Evolutionary conservation across 2,888 invertebrate species (phyloP).

Genomic region (Campopleginae sp.): DNA sequence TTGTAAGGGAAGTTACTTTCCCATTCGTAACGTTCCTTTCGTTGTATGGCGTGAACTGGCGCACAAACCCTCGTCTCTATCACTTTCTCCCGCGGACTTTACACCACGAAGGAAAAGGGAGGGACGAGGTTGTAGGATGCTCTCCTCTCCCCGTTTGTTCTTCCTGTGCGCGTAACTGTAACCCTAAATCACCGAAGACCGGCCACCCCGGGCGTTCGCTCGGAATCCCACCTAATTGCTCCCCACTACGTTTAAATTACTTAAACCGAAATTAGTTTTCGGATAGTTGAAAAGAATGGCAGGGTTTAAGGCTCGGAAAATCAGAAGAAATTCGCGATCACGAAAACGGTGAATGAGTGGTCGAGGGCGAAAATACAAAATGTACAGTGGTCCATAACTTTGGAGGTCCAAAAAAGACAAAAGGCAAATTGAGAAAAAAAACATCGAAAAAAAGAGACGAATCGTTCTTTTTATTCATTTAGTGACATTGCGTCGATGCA

Average conservation of each 20-base stretch:
- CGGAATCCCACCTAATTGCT: constrained; percentile 81
- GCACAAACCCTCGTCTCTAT: constrained; percentile 58
- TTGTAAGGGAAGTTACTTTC: constrained; percentile 81
- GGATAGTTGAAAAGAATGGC: constrained; percentile 81
- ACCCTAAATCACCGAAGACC: constrained; percentile 79
- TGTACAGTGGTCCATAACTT: not conserved
- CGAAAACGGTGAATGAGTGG: not conserved
- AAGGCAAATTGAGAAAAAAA: too few relatives aligned
- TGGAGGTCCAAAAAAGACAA: too few relatives aligned
- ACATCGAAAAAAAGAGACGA: too few relatives aligned
- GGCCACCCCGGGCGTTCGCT: constrained; percentile 75
- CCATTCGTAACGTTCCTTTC: constrained; percentile 62
- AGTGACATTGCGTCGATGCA: too few relatives aligned
- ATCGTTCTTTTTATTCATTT: too few relatives aligned
- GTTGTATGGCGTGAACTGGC: constrained; percentile 23
- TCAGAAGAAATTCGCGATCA: constrained; percentile 66
- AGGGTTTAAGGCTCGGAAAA: constrained; percentile 69
- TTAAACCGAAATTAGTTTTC: constrained; percentile 83
- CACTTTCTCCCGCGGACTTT: constrained; percentile 60
- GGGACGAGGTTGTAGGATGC: constrained; percentile 34
- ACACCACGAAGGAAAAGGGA: constrained; percentile 1
- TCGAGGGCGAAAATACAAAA: not conserved
- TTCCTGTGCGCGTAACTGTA: constrained; percentile 77
- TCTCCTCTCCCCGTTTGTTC: constrained; percentile 74
- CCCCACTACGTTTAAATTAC: constrained; percentile 82